Evolutionary conservation across 2,113 vertebrate species (phyloP).

Genomic region (Xiphophorus couchianus): DNA sequence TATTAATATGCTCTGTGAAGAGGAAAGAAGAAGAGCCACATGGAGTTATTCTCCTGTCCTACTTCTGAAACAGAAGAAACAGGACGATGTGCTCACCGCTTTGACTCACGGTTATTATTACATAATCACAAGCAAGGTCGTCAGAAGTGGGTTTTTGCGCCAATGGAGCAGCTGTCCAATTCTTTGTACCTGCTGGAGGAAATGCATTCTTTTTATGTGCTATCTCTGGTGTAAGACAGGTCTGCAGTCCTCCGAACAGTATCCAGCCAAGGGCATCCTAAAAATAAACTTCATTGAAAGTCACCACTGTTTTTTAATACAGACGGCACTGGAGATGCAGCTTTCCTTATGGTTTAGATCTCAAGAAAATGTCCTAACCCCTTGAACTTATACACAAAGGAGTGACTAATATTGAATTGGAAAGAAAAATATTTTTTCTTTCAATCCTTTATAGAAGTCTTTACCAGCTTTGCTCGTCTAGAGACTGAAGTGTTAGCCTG

Average conservation of each 20-base stretch:
- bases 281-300: constrained; percentile 66
- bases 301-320: constrained; percentile 44
- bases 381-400: neutral
- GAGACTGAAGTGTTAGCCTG: no score
- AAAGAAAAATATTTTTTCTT: no score
- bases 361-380: no score
- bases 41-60: constrained; percentile 58
- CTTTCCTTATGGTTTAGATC: neutral
- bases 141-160: neutral
- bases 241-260: constrained; percentile 47
- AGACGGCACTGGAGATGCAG: constrained; percentile 22
- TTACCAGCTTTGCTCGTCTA: no score
- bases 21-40: constrained; percentile 15
- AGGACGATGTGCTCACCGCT: constrained; percentile 37
- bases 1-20: constrained; percentile 55
- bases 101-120: constrained; percentile 35
- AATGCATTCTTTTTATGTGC: neutral
- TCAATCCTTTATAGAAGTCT: neutral
- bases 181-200: neutral
- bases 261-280: constrained; percentile 65
- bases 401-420: no score
- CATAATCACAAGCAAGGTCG: constrained; percentile 16
- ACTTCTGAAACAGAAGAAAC: constrained; percentile 48
- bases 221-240: constrained; percentile 24
- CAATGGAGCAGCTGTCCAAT: constrained; percentile 6